A percentile compares a stretch with the other conserved stretches of the same genome.
Conservation (phyloP, 2,113 vertebrate genomes). For the Emydocephalus ijimae region DNA sequence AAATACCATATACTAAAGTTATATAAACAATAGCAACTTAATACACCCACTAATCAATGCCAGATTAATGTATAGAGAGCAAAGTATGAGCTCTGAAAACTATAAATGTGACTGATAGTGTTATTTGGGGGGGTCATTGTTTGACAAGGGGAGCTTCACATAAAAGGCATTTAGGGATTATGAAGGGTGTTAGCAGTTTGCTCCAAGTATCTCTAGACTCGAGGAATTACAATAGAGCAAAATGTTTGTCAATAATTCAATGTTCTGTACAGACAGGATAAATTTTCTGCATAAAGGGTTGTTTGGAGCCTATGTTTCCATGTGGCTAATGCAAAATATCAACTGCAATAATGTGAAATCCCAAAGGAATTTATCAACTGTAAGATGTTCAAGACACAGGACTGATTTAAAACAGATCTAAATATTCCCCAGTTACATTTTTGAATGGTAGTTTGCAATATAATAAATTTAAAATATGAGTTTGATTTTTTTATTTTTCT, state of each 20-base stretch:
- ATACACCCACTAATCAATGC: background rate
- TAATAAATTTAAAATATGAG: background rate
- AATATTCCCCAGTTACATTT: background rate
- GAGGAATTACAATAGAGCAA: background rate
- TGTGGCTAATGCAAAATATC: background rate
- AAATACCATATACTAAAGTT: background rate
- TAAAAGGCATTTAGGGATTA: background rate
- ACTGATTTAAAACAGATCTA: background rate
- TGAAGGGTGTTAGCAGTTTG: background rate
- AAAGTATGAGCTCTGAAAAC: background rate
- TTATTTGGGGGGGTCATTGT: background rate
- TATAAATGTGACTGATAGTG: background rate
- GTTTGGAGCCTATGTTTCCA: background rate
- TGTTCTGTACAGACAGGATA: background rate
- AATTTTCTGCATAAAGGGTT: background rate
- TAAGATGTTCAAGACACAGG: background rate
- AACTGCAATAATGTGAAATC: background rate
- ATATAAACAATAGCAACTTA: background rate
- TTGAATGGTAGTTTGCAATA: background rate
- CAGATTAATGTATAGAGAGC: background rate
- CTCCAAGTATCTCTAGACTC: background rate
- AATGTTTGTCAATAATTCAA: background rate
- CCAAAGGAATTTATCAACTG: background rate
- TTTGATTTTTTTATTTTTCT: slow-evolving; percentile 14
- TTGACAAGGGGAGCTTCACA: background rate